Evolutionary conservation across 2,888 invertebrate genomes (phyloP).

Genomic region (Hydriomena furcata): DNA sequence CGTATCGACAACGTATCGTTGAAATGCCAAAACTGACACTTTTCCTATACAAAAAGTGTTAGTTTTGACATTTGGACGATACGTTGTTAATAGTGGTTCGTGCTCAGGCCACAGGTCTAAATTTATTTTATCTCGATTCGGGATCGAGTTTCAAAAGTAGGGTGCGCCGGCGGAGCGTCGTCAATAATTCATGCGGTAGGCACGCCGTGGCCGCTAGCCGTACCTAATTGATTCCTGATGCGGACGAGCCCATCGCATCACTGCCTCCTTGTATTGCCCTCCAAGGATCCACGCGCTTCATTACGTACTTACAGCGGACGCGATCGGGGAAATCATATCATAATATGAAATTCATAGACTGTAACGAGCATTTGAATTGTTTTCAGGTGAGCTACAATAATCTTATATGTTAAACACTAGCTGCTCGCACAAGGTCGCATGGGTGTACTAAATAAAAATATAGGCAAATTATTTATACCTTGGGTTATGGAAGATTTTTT

Average conservation of each 20-base stretch:
- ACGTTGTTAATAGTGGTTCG: no score
- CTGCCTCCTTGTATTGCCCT: constrained; percentile 76
- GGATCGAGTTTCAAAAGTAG: constrained; percentile 58
- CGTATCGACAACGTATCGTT: no score
- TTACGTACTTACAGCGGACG: constrained; percentile 68
- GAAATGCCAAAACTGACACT: no score
- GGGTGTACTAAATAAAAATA: no score
- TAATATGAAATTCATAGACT: constrained; percentile 46
- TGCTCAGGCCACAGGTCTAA: no score
- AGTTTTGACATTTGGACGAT: no score
- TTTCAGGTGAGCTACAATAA: not conserved
- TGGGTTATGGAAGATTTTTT: no score
- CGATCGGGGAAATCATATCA: constrained; percentile 53
- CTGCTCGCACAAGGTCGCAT: no score
- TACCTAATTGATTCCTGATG: constrained; percentile 82
- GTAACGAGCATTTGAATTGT: not conserved
- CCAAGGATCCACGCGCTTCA: constrained; percentile 73
- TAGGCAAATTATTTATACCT: no score
- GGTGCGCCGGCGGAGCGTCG: constrained; percentile 55
- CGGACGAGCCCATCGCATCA: constrained; percentile 78
- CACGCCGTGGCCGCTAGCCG: constrained; percentile 76
- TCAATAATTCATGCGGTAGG: constrained; percentile 81
- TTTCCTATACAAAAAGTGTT: no score
- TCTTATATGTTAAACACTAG: no score
- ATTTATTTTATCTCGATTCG: not conserved